A percentile compares a stretch with the other conserved stretches of the same genome.
Conservation (phyloP, 1,140 invertebrate genomes). For the Liolophura sinensis region DNA sequence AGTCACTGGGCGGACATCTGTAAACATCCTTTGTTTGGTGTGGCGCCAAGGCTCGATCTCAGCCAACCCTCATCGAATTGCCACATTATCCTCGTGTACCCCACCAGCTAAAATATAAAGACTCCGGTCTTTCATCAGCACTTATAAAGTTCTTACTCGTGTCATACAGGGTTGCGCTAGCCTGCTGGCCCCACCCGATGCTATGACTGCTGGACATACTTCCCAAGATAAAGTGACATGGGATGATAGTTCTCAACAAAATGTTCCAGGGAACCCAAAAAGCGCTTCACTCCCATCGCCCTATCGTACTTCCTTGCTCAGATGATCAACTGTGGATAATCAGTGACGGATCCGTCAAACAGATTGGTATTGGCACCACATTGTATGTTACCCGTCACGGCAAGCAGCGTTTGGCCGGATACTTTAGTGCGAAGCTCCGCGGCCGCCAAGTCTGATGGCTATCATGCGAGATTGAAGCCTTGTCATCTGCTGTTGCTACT, state of each 20-base stretch:
- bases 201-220: constrained; percentile 6
- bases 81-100: background rate
- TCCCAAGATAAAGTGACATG: constrained; percentile 4
- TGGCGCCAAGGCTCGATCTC: constrained; percentile 3
- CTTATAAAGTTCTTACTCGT: constrained; percentile 1
- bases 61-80: constrained; percentile 7
- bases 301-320: constrained; percentile 17
- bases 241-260: constrained; percentile 4
- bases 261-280: background rate
- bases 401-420: constrained; percentile 7
- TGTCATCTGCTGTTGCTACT: background rate
- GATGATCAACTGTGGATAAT: constrained; percentile 26
- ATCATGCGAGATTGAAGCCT: constrained; percentile 6
- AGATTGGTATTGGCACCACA: constrained; percentile 3
- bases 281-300: too few relatives aligned
- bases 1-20: constrained; percentile 5
- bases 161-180: background rate
- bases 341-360: constrained; percentile 3
- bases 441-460: constrained; percentile 3
- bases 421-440: constrained; percentile 10
- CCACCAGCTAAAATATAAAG: background rate
- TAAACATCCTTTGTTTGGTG: constrained; percentile 8
- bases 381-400: constrained; percentile 11
- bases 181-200: constrained; percentile 15
- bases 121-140: background rate